Base-by-base conservation (phyloP, 2,888 invertebrate genomes). In the Pseudoips prasinana region DNA sequence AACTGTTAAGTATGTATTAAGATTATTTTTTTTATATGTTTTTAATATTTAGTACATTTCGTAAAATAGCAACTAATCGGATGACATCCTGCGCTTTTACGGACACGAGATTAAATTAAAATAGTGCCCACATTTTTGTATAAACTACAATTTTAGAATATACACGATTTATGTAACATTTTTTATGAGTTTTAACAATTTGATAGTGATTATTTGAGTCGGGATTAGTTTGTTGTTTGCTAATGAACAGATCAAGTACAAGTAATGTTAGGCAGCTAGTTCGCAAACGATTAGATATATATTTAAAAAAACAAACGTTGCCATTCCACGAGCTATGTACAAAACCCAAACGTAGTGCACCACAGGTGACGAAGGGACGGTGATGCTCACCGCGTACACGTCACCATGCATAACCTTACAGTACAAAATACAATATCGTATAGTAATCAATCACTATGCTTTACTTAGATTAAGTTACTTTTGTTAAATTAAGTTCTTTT, bases 341-440 rank as follows among this genome's bases (percentile, higher is more conserved):
- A 66, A 65, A 60, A 37, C 25, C 11, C 29, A 33, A 30, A 23
- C 7, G 7, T n/a, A 5, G 7, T 20, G 20, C 8, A 19, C 42
- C 46, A n/a, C 6, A 33, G 26, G 31, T 48, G 44, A 39, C 7
- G 20, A 20, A 3, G 20, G 20, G 20, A 20, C 20, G 20, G 20
- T 20, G 20, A 20, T 20, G 4, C 4, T 23, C 18, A 18, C 6
- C 18, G 6, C 18, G 3, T n/a, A 5, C 25, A 22, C 23, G 6
- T 25, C 33, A 11, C 37, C 48, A 58, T 62, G 64, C 67, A 73
- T 71, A 78, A 85, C 87, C 85, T 86, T 64, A 86, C 81, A 87
- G 87, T 87, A 87, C 87, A 87, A 87, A n/a, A 82, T 81, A 82
- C 70, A 68, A 73, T 82, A 77, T 80, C 57, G 76, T 72, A 76